Base-by-base conservation (phyloP, 2,888 invertebrate genomes). In the Rhamphomyia laevipes region DNA sequence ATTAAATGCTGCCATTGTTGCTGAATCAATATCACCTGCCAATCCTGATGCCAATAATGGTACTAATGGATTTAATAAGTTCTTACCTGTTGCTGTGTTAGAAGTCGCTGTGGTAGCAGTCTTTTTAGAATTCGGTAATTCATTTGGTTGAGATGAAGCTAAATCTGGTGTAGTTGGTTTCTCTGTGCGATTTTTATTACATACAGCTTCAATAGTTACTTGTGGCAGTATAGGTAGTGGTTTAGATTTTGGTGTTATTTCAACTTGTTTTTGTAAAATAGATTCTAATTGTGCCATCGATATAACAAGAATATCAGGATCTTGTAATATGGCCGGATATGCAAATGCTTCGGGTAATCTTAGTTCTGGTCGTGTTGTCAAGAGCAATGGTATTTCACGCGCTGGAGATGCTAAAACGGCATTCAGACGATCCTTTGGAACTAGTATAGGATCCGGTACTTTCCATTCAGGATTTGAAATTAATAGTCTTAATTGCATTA, bases 371-470 rank as follows among this genome's bases (percentile, higher is more conserved):
- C 85, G 72, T 49, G 81, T 78, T 51, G 80, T 74, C 33, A 87
- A 65, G 42, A 89, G 70, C 46, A 82, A 77, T 0, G 87, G 87
- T 53, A 89, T 87, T 73, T 88, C 88, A 46, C 74, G 76, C 2
- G 78, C 84, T 1, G 89, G 89, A 5, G 81, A 77, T 2, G 79
- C 77, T 21, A 88, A 72, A 35, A 89, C 78, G 17, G 77, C 76
- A 46, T 81, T 80, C 44, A 89, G 68, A 59, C 79, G 78, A 60
- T 85, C 82, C 68, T 85, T 83, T 46, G 89, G 89, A 53, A 89
- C 81, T 52, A 89, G 67, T 59, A 89, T 74, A 11, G 88, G 88
- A 73, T 89, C 87, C 40, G 88, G 88, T 62, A 89, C 78, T 63
- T 81, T 78, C 61, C 83, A 77, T 55, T 79, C 78, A 9, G 79